Conservation (phyloP, 2,113 vertebrate species). For the Loxodonta africana region DNA sequence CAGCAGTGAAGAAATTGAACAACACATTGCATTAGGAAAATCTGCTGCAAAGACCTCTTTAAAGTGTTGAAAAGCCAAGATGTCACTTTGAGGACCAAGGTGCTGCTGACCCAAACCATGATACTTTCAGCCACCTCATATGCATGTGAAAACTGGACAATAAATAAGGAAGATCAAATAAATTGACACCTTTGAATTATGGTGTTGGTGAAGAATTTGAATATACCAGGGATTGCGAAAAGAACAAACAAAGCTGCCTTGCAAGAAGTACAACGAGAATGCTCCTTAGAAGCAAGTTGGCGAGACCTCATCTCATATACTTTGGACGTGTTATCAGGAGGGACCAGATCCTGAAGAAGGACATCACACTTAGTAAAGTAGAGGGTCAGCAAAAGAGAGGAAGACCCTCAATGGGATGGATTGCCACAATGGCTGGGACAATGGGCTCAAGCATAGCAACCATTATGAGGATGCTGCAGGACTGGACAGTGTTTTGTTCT, state of each 20-base stretch:
- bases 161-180: too few species aligned
- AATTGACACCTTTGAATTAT: too few species aligned
- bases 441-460: neutral
- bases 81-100: too few species aligned
- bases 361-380: neutral
- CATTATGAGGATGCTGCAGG: neutral
- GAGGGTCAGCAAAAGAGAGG: neutral
- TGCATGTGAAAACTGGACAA: too few species aligned
- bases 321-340: neutral
- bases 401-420: neutral
- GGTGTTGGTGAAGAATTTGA: too few species aligned
- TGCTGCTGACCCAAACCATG: too few species aligned
- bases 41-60: too few species aligned
- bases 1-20: neutral
- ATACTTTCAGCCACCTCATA: too few species aligned
- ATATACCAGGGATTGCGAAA: neutral
- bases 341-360: neutral
- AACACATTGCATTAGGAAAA: too few species aligned
- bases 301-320: neutral
- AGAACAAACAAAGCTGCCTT: neutral
- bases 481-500: neutral
- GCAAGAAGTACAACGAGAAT: neutral
- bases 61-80: too few species aligned
- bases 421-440: neutral
- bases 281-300: neutral